Conservation (phyloP, 1,140 invertebrate species). For the Ips nitidus region DNA sequence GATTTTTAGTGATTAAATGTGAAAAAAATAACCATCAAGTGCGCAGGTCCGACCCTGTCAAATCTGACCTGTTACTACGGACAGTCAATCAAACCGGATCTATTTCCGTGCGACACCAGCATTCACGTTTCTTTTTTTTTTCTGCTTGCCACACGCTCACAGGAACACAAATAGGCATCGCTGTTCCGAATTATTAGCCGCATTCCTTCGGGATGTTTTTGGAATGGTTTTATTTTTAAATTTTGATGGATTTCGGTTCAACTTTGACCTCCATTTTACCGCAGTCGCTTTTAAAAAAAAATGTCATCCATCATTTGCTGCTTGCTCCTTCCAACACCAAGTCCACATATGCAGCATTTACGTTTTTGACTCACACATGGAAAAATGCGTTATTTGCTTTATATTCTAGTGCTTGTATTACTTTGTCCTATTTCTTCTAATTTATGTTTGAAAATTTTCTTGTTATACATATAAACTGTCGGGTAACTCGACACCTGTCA, state of each 20-base stretch:
- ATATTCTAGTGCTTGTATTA: background rate
- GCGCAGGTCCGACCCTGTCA: too few species aligned
- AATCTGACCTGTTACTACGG: background rate
- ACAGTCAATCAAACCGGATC: slow-evolving; percentile 1
- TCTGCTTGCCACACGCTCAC: background rate
- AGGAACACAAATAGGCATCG: slow-evolving; percentile 3
- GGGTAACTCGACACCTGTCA: slow-evolving; percentile 1
- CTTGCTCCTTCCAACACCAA: too few species aligned
- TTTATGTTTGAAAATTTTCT: background rate
- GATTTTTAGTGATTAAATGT: too few species aligned
- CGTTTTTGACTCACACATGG: too few species aligned
- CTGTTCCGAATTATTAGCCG: slow-evolving; percentile 5
- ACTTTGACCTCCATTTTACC: background rate
- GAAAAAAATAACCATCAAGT: too few species aligned
- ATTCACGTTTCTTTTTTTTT: background rate
- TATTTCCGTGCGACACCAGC: background rate
- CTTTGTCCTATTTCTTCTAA: background rate
- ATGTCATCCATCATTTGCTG: too few species aligned
- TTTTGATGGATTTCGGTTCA: background rate
- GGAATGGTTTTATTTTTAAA: slow-evolving; percentile 1
- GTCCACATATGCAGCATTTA: too few species aligned
- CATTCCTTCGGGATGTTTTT: slow-evolving; percentile 1
- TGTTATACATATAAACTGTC: background rate
- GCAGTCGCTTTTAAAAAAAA: background rate
- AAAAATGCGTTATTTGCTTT: too few species aligned